Base-by-base conservation (phyloP, 1,140 invertebrate species). In the Camponotus vicinus region DNA sequence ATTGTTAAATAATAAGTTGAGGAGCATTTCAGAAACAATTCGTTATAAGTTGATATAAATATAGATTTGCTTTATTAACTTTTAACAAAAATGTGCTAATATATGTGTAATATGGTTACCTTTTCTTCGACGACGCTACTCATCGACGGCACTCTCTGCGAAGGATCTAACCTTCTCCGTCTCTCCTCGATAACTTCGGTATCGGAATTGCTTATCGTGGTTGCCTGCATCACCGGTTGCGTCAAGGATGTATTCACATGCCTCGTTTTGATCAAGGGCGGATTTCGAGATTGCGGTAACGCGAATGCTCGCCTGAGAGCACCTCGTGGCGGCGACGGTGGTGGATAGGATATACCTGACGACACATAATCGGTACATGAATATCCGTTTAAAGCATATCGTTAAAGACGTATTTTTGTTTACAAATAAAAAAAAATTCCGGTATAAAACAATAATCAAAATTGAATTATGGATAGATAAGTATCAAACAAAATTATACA, bases 331-430 rank as follows among this genome's bases (percentile, higher is more conserved):
- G 97, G 97, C 59, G 97, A 97, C 49, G 97, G 97, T 40, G 97
- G 97, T 83, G 97, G 97, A 94, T 98, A 97, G 27, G 97, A 97
- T 88, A 97, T 96, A 84, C 97, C 97, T 92, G 66, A 40, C 71
- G 37, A 57, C 85, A 84, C 4, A 82, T 21, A 15, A 49, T 59
- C 11, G 5, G 59, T 80, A 80, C 21, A n/a, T 79, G 2, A 55
- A 34, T 69, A 79, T 9, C 0, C 13, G 32, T 7, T 40, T 21
- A 70, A 37, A 70, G 42, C 0, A 8, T 8, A 3, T 42, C 11
- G 32, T 45, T 18, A 18, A 18, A 52, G 15, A 52, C 49, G 15
- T 3, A 52, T 18, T 49, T 5, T 18, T 40, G 13, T 55, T 18
- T 79, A 40, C 2, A 4, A 66, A 3, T 34, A 67, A 3, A n/a